These are phyloP conservation scores for Synanceia verrucosa DNA, from an alignment of 2,797 vertebrate species.

Conservation along the genomic window DNA sequence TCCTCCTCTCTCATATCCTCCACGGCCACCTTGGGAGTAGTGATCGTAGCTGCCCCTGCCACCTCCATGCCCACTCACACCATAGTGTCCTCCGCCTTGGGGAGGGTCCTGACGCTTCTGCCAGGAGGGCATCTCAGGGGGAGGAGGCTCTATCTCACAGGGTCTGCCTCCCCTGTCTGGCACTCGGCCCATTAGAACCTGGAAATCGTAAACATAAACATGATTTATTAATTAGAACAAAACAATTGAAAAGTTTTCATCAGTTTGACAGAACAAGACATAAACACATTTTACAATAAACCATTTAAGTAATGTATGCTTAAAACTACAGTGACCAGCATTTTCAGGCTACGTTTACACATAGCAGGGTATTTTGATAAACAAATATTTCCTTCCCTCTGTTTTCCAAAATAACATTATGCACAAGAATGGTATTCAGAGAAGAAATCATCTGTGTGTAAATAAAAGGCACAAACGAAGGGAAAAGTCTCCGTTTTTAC, in stretches of 20 bases:
- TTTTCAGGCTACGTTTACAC: no score
- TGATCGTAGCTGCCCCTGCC: slow-evolving; percentile 82
- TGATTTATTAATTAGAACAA: background rate
- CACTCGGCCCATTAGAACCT: slow-evolving; percentile 98
- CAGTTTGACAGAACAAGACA: no score
- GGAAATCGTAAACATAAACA: slow-evolving; percentile 1
- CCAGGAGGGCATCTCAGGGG: slow-evolving; percentile 98
- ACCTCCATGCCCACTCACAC: slow-evolving; percentile 73
- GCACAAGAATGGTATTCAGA: no score
- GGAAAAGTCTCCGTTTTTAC: no score
- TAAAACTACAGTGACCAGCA: background rate
- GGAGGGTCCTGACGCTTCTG: slow-evolving; percentile 95
- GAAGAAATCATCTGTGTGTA: no score
- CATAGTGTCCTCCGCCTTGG: slow-evolving; percentile 85
- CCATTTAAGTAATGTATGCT: background rate
- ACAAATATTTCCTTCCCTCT: no score
- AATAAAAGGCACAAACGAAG: no score
- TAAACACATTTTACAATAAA: no score
- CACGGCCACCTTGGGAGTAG: slow-evolving; percentile 82
- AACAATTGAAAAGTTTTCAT: background rate
- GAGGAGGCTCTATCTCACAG: slow-evolving; percentile 95
- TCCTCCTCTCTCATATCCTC: slow-evolving; percentile 84
- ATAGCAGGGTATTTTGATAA: no score
- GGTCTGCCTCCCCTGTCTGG: slow-evolving; percentile 97
- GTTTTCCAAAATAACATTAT: no score